These are phyloP conservation scores for Alethe castanea DNA, from an alignment of 2,113 vertebrate genomes.

Conservation along the genomic window DNA sequence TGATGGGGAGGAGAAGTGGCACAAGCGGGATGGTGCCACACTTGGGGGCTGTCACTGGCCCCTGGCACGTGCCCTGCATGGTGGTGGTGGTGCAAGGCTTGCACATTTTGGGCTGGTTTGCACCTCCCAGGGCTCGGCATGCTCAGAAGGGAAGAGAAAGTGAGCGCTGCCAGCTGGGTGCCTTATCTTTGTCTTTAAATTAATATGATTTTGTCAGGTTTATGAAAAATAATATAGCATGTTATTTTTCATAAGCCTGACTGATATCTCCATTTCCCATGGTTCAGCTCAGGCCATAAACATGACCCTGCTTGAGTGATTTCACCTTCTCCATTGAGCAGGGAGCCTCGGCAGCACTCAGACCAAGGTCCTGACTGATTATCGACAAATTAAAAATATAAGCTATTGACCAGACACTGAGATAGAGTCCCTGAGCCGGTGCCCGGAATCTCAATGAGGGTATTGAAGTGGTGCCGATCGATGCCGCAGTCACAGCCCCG, in stretches of 20 bases:
- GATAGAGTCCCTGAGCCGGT: slow-evolving; percentile 83
- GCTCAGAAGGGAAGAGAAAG: not conserved
- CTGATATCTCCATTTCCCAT: slow-evolving; percentile 21
- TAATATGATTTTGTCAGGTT: slow-evolving; percentile 64
- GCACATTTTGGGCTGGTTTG: not conserved
- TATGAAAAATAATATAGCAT: slow-evolving; percentile 62
- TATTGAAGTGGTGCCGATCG: slow-evolving; percentile 77
- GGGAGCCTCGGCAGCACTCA: slow-evolving; percentile 44
- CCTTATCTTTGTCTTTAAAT: slow-evolving; percentile 69
- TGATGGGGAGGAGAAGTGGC: not conserved
- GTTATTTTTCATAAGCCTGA: slow-evolving; percentile 28
- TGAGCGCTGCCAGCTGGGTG: not conserved
- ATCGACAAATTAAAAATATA: slow-evolving; percentile 85
- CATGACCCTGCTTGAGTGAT: slow-evolving; percentile 60
- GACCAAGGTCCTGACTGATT: slow-evolving; percentile 78
- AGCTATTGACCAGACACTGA: slow-evolving; percentile 82
- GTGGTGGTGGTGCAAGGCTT: not conserved
- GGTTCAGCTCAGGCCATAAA: slow-evolving; percentile 49
- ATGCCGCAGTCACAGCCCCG: slow-evolving; percentile 82
- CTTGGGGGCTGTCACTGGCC: fast-evolving
- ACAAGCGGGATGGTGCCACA: not conserved
- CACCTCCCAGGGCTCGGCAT: not conserved
- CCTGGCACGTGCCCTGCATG: fast-evolving
- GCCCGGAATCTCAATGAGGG: slow-evolving; percentile 90
- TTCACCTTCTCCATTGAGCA: slow-evolving; percentile 13